Base-by-base conservation (phyloP, 2,797 vertebrate species). In the Botia almorhae region DNA sequence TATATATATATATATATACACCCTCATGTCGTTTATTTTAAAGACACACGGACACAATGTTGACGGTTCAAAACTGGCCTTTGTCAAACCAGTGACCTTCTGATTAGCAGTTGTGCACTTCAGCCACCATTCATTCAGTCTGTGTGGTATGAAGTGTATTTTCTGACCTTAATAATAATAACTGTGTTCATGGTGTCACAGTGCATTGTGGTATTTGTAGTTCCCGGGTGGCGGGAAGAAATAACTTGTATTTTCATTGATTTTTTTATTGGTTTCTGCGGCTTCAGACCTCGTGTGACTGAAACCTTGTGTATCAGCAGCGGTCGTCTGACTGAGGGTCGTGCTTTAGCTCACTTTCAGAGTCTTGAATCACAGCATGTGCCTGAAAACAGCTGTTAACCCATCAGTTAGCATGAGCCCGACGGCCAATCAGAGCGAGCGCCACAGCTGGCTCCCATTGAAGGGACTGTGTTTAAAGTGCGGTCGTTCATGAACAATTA, bases 171-270 rank as follows among this genome's bases (percentile, higher is more conserved):
- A 63, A 77, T 58, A 75, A 63, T 58, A 71, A 29, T 64, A 26
- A 51, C 58, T 10, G 55, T 69, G 51, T 76, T 69, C 64, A 53
- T 76, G 7, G 33, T 33, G 56, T 60, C 67, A 39, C 29, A 7
- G 48, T 36, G 55, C 3, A 33, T 55, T 14, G 65, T 43, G 21
- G 58, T 75, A 23, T 79, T 81, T 75, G 21, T 73, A 33, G 13
- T 23, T 58, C 55, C 43, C 55, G 23, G 17, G 68, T 74, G 13
- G 12, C 61, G 43, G 68, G 84, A 87, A 88, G 85, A 90, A 90
- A 86, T 84, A 83, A 84, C 60, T 86, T 75, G 71, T 77, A 81
- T 82, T 87, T 87, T 76, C 72, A 87, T 85, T 88, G 87, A 90
- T 89, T 84, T 81, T 88, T 86, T 80, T 33, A 81, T 75, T 83